Evolutionary conservation across 2,888 invertebrate genomes (phyloP).

Genomic region (Tipula confusa): DNA sequence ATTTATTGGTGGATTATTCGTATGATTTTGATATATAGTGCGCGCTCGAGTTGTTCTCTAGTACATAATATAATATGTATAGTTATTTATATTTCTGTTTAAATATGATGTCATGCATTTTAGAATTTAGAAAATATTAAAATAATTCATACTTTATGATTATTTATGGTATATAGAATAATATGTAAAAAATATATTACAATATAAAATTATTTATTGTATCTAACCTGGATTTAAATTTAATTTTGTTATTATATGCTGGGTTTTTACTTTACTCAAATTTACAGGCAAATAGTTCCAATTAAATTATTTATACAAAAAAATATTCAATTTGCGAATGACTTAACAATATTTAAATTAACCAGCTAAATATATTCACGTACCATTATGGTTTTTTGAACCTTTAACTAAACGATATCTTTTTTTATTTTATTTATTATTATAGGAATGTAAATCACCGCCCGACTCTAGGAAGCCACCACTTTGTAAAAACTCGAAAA

Average conservation of each 20-base stretch:
- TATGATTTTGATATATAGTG: conserved; percentile 3
- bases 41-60: background rate
- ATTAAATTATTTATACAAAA: background rate
- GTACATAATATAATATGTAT: no score
- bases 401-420: background rate
- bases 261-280: background rate
- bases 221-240: background rate
- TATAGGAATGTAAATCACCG: background rate
- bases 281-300: conserved; percentile 20
- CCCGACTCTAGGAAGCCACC: background rate
- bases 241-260: background rate
- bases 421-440: background rate
- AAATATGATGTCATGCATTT: conserved; percentile 7
- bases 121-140: background rate
- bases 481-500: background rate
- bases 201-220: conserved; percentile 1
- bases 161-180: conserved; percentile 15
- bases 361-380: background rate
- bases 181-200: background rate
- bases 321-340: background rate
- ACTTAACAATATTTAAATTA: background rate
- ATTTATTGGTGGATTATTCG: conserved; percentile 3
- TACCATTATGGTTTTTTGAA: background rate
- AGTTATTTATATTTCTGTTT: background rate
- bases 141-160: background rate